phyloP scores from a whole-genome alignment of 2,113 vertebrate species.

The Pangasianodon hypophthalmus region DNA sequence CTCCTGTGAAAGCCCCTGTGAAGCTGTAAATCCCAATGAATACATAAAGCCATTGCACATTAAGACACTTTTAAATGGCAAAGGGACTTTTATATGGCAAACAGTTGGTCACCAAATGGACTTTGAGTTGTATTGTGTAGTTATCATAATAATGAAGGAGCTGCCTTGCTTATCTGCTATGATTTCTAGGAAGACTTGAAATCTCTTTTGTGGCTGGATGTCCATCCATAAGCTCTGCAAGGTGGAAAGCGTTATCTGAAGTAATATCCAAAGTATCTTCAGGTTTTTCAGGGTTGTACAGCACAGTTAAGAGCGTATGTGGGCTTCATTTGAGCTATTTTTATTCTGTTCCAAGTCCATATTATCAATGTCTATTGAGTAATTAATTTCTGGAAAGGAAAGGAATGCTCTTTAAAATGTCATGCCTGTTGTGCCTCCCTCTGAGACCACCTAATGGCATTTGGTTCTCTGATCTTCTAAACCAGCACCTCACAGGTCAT shows the following conservation, averaged over 20 bases:
- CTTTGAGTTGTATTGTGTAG: neutral
- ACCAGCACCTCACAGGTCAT: neutral
- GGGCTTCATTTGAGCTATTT: neutral
- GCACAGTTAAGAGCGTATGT: neutral
- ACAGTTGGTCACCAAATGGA: neutral
- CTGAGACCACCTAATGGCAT: neutral
- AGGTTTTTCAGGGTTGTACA: neutral
- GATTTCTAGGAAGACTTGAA: neutral
- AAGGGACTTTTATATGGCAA: neutral
- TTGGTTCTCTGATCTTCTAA: neutral
- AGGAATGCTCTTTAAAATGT: slow-evolving; percentile 18
- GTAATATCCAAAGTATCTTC: neutral
- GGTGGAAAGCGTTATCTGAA: neutral
- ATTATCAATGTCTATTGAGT: neutral
- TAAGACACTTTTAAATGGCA: neutral
- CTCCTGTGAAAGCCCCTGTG: neutral
- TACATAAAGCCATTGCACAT: neutral
- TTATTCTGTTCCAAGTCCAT: neutral
- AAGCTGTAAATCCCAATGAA: neutral
- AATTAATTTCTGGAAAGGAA: slow-evolving; percentile 1
- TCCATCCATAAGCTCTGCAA: neutral
- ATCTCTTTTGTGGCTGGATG: neutral
- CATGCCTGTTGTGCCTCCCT: neutral
- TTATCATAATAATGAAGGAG: neutral
- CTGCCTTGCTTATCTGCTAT: neutral